phyloP scores from a whole-genome alignment of 2,113 vertebrate genomes.

The Barnardius zonarius region DNA sequence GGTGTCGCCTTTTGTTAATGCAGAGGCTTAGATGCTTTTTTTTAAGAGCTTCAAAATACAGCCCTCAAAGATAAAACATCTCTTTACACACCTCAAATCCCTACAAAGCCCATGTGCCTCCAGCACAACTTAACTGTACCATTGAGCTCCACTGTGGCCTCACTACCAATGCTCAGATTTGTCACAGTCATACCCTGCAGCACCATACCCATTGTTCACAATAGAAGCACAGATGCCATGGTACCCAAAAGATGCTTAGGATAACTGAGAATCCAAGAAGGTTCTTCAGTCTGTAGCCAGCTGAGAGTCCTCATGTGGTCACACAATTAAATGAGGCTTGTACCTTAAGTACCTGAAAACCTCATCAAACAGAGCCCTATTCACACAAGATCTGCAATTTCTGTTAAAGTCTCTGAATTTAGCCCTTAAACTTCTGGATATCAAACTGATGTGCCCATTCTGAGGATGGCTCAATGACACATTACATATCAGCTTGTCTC shows the following conservation, averaged over 20 bases:
- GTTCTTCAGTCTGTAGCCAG: background rate
- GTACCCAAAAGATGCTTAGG: background rate
- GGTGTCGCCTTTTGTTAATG: accelerated
- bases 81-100: background rate
- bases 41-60: background rate
- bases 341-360: background rate
- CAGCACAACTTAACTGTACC: background rate
- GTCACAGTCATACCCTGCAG: background rate
- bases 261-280: background rate
- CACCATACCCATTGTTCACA: accelerated
- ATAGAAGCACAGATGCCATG: background rate
- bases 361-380: background rate
- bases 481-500: background rate
- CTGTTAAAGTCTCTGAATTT: background rate
- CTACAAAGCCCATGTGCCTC: background rate
- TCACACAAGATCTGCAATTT: background rate
- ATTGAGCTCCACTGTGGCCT: background rate
- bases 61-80: background rate
- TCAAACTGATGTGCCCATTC: background rate
- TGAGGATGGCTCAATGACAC: background rate
- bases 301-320: background rate
- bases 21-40: background rate
- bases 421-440: background rate
- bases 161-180: background rate
- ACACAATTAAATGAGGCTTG: background rate